A percentile compares a stretch with the other conserved stretches of the same genome.
These are phyloP conservation scores for Sebastes vulpes DNA, from an alignment of 2,797 vertebrate species.

Conservation along the genomic window DNA sequence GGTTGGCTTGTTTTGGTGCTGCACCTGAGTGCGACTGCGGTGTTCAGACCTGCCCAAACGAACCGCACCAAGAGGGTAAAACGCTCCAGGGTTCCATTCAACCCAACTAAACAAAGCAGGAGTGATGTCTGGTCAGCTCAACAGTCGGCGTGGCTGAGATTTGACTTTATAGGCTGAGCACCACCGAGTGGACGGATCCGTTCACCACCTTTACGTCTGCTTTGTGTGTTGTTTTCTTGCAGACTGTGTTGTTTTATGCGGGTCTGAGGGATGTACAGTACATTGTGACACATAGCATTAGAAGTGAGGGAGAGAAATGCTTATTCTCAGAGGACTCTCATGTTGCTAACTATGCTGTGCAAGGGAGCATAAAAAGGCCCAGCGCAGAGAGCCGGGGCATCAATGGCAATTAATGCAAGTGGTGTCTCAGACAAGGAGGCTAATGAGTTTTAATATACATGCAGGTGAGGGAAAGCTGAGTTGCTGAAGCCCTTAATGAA, in stretches of 20 bases:
- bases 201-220: too few species aligned
- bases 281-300: background rate
- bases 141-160: too few species aligned
- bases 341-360: slow-evolving; percentile 71
- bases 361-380: slow-evolving; percentile 83
- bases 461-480: slow-evolving; percentile 98
- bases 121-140: too few species aligned
- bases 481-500: slow-evolving; percentile 99
- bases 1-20: too few species aligned
- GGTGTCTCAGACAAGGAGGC: slow-evolving; percentile 97
- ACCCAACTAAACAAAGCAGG: too few species aligned
- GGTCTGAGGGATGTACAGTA: background rate
- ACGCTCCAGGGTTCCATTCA: too few species aligned
- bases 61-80: too few species aligned
- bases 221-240: background rate
- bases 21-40: too few species aligned
- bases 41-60: too few species aligned
- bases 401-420: slow-evolving; percentile 97
- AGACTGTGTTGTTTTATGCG: background rate
- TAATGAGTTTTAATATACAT: slow-evolving; percentile 99
- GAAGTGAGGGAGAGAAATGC: slow-evolving; percentile 4
- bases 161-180: too few species aligned
- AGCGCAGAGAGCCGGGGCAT: slow-evolving; percentile 84
- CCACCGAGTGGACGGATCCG: too few species aligned
- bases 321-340: slow-evolving; percentile 58